Evolutionary conservation across 2,888 invertebrate genomes (phyloP).

Genomic region (Lottia scabra): DNA sequence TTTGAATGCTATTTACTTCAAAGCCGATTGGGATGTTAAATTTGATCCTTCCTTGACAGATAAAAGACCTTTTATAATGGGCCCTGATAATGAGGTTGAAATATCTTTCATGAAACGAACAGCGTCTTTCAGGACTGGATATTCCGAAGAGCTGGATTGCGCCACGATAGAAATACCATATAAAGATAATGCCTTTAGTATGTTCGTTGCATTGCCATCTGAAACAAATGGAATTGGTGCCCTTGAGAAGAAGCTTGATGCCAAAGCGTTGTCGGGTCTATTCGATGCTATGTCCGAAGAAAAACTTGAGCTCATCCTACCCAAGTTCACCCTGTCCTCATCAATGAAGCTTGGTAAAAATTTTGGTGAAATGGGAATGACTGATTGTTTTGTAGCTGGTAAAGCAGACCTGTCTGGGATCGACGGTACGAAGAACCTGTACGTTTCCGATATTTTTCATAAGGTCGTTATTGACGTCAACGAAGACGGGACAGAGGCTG

Average conservation of each 20-base stretch:
- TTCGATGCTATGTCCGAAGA: background rate
- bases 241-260: background rate
- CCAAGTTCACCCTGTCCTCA: background rate
- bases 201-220: background rate
- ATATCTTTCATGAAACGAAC: background rate
- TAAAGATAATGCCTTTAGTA: background rate
- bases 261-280: background rate
- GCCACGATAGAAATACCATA: background rate
- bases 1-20: background rate
- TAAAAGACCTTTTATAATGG: background rate
- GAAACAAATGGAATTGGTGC: background rate
- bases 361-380: background rate
- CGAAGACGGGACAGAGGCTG: constrained; percentile 14
- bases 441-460: constrained; percentile 3
- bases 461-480: constrained; percentile 10
- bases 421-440: constrained; percentile 5
- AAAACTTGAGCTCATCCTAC: background rate
- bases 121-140: background rate
- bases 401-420: constrained; percentile 6
- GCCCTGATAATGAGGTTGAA: background rate
- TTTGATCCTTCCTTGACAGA: background rate
- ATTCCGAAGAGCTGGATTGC: background rate
- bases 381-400: background rate
- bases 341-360: background rate
- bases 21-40: background rate